A percentile compares a stretch with the other conserved stretches of the same genome.
Conservation (phyloP, 2,113 vertebrate species). For the Malurus melanocephalus region DNA sequence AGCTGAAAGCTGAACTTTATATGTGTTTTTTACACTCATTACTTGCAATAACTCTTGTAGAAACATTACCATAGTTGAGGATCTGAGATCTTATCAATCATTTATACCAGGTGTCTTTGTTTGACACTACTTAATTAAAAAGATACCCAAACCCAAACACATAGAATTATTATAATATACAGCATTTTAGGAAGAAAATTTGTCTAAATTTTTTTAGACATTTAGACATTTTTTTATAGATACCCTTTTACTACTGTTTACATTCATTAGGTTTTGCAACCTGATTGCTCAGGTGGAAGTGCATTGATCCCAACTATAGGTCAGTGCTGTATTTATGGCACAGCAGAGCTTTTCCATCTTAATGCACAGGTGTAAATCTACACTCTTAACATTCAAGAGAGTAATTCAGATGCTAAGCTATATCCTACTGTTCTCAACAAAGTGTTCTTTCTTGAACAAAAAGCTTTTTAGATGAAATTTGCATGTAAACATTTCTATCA, state of each 20-base stretch:
- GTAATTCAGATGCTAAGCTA: background rate
- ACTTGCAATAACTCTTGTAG: background rate
- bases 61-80: background rate
- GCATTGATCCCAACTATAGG: background rate
- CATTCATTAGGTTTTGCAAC: background rate
- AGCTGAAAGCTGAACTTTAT: conserved; percentile 6
- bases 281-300: background rate
- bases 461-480: background rate
- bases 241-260: background rate
- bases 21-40: background rate
- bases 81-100: background rate
- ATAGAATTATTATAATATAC: background rate
- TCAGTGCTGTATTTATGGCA: background rate
- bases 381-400: background rate
- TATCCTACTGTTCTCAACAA: background rate
- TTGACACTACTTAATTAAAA: background rate
- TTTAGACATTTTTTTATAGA: no score
- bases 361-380: background rate
- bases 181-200: background rate
- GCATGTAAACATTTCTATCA: background rate
- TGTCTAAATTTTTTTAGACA: no score
- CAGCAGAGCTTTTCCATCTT: background rate
- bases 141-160: background rate
- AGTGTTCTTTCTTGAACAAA: background rate
- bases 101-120: background rate